These are phyloP conservation scores for Amblyraja radiata DNA, from an alignment of 2,797 vertebrate genomes.

Conservation along the genomic window DNA sequence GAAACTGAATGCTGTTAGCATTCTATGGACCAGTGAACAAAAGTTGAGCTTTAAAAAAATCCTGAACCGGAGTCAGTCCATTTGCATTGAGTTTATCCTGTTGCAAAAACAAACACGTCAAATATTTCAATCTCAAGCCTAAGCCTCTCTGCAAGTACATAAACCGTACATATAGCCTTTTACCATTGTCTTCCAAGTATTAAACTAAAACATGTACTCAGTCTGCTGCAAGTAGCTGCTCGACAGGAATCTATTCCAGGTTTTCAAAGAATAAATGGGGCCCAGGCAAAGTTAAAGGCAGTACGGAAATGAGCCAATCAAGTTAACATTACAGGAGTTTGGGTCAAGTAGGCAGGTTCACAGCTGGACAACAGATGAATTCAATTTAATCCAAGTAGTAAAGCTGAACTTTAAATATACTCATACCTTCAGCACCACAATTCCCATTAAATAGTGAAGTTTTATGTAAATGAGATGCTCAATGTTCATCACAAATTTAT, in stretches of 20 bases:
- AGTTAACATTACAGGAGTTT: conserved; percentile 45
- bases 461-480: background rate
- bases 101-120: background rate
- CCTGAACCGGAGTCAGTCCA: conserved; percentile 57
- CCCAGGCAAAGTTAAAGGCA: conserved; percentile 52
- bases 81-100: background rate
- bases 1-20: conserved; percentile 44
- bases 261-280: background rate
- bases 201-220: background rate
- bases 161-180: background rate
- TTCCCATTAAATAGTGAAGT: background rate
- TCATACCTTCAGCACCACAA: background rate
- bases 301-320: conserved; percentile 50
- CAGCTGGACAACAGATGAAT: conserved; percentile 53
- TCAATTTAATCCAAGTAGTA: background rate
- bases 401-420: background rate
- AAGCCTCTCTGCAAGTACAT: background rate
- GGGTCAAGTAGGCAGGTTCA: conserved; percentile 53
- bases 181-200: background rate
- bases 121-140: background rate
- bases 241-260: conserved; percentile 6
- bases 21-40: conserved; percentile 54
- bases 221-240: background rate
- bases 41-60: conserved; percentile 62
- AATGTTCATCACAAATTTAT: background rate